Conservation (phyloP, 2,797 vertebrate species). For the Parotocinclus haroldoi region DNA sequence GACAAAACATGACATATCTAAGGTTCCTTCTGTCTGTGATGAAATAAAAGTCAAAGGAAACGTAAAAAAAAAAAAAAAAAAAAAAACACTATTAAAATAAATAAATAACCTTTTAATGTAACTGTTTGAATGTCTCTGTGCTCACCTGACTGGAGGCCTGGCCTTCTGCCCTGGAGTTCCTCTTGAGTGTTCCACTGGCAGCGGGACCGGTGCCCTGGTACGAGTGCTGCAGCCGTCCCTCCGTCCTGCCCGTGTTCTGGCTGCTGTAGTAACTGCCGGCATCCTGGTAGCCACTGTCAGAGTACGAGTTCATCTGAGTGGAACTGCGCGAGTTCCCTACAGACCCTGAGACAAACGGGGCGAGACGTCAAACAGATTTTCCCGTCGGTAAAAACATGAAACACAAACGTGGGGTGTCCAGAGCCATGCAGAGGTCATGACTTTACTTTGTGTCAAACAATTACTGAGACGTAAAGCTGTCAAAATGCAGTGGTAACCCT, state of each 20-base stretch:
- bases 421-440: no score
- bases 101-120: neutral
- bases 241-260: slow-evolving; percentile 81
- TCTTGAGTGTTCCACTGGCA: slow-evolving; percentile 70
- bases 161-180: slow-evolving; percentile 87
- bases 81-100: no score
- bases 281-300: slow-evolving; percentile 97
- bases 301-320: slow-evolving; percentile 97
- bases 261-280: slow-evolving; percentile 86
- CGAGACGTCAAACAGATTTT: neutral
- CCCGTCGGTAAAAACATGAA: neutral
- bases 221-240: slow-evolving; percentile 83
- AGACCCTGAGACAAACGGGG: slow-evolving; percentile 71
- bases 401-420: no score
- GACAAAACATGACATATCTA: no score
- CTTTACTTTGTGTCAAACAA: no score
- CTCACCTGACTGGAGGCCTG: slow-evolving; percentile 86
- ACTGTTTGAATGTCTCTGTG: slow-evolving; percentile 5
- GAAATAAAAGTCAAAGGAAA: no score
- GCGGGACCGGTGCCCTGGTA: slow-evolving; percentile 71
- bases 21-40: no score
- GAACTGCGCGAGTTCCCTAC: slow-evolving; percentile 92
- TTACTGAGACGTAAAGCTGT: no score
- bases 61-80: no score
- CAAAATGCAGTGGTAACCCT: no score